Percentiles rank a stretch among this genome's conserved stretches.
These are phyloP conservation scores for Tautogolabrus adspersus DNA, from an alignment of 2,113 vertebrate species.

Conservation along the genomic window DNA sequence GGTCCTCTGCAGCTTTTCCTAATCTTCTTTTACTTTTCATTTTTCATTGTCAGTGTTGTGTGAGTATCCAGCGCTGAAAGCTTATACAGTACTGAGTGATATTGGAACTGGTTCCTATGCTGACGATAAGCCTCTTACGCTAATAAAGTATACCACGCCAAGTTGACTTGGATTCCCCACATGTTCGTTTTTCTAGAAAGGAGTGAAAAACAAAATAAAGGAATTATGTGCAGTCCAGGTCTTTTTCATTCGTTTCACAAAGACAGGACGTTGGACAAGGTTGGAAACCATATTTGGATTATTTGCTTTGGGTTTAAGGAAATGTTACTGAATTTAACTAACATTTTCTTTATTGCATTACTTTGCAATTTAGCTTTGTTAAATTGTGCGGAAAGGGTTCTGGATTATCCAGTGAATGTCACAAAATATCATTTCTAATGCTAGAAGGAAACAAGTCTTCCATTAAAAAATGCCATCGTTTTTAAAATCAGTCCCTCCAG, in stretches of 20 bases:
- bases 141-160: slow-evolving; percentile 67
- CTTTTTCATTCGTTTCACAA: slow-evolving; percentile 33
- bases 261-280: slow-evolving; percentile 26
- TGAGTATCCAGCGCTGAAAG: slow-evolving; percentile 53
- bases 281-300: slow-evolving; percentile 25
- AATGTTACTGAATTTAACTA: slow-evolving; percentile 8
- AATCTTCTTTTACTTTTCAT: slow-evolving; percentile 63
- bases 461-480: no score
- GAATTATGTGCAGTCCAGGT: slow-evolving; percentile 50
- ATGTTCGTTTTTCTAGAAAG: slow-evolving; percentile 58
- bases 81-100: slow-evolving; percentile 56
- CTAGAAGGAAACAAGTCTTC: neutral
- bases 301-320: slow-evolving; percentile 16
- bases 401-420: neutral
- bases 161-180: slow-evolving; percentile 54
- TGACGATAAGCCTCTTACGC: slow-evolving; percentile 78
- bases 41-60: slow-evolving; percentile 56
- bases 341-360: neutral
- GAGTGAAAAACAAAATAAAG: slow-evolving; percentile 58
- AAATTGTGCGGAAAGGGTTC: neutral
- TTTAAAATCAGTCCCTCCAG: no score
- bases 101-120: slow-evolving; percentile 67
- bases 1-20: slow-evolving; percentile 49
- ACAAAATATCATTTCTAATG: neutral
- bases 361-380: slow-evolving; percentile 6